Evolutionary conservation across 2,113 vertebrate species (phyloP), one percentile per base, ranked within the genome.

Genomic region (Gavialis gangeticus): DNA sequence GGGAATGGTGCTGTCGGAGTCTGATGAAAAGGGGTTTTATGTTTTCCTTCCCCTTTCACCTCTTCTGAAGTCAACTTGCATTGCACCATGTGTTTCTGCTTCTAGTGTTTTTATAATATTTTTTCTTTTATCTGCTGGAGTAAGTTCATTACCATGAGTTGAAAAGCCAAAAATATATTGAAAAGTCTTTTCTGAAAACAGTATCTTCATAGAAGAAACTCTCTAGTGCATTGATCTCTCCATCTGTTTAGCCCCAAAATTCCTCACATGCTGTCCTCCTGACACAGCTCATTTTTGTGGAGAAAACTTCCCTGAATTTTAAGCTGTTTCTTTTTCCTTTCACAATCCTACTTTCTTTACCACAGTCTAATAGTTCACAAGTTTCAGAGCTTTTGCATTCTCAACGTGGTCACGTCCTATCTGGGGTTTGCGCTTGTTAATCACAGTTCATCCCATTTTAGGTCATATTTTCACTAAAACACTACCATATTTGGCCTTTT

Each of bases 401-500:
- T 90, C 81, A 27, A 1, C 91, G 22, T 56, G 92, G 90, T 46
- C 28, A 92, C 11, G 17, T n/a, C 93, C 19, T n/a, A 75, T 94
- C 88, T 59, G 94, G 9, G 82, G 6, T 66, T 60, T 37, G 60
- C 0, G 16, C 58, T n/a, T n/a, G 73, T 86, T 94, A 73, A 75
- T 75, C 95, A 83, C 34, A 79, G 5, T 62, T 15, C 24, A 66
- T 89, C 96, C 95, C 94, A 88, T 96, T 96, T 95, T 91, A 89
- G 96, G 95, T 27, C 78, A 82, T 24, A 37, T 89, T 84, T 86
- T 64, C 30, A 30, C 93, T 27, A 75, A 62, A 92, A 4, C n/a
- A 79, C 81, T 93, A 88, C 97, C 94, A 81, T 94, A 79, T 93
- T 97, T 95, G 96, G 94, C 80, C 59, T 89, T 83, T 95, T 86